Evolutionary conservation across 2,888 invertebrate genomes (phyloP), one percentile per base, ranked within the genome.

Genomic region (Drosophila neonasuta): DNA sequence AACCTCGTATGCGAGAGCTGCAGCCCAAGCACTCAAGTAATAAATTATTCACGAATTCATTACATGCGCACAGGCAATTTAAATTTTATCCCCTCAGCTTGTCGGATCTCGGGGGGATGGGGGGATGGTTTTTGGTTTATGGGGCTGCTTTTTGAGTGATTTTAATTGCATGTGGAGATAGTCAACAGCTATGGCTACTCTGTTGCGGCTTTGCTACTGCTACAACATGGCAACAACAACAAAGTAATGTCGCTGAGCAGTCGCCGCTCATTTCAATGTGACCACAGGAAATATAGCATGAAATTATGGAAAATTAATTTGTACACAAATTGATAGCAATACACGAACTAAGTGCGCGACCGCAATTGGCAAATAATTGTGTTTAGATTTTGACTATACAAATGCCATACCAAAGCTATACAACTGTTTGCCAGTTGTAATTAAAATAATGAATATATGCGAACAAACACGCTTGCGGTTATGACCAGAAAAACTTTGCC

Each of bases 231-330:
- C 44, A 56, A 10, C 34, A 10, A 41, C 45, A 42, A 52, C n/a
- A 34, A 54, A 45, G 57, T 56, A 39, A 13, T 24, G 34, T 4
- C 17, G 32, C 32, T 32, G 36, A 58, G 39, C 30, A 36, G 39
- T 34, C 32, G 30, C n/a, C 39, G 30, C 15, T 50, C 13, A 62
- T 41, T 45, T 64, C 57, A 41, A 42, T 56, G 34, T 32, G 44
- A 76, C 82, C 85, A 50, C 77, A 68, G 34, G 34, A 68, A 57
- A 65, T 71, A 59, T 59, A 63, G 70, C 68, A 66, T 62, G 62
- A 74, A 81, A 86, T 86, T 86, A 83, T 83, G 74, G 63, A 77
- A 79, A 84, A 86, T 86, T 76, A 74, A 81, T 83, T 86, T 84
- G 54, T 61, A 71, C 59, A 54, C 58, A 73, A 79, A 79, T 77